Evolutionary conservation across 2,888 invertebrate species (phyloP).

Genomic region (Agriopis aurantiaria): DNA sequence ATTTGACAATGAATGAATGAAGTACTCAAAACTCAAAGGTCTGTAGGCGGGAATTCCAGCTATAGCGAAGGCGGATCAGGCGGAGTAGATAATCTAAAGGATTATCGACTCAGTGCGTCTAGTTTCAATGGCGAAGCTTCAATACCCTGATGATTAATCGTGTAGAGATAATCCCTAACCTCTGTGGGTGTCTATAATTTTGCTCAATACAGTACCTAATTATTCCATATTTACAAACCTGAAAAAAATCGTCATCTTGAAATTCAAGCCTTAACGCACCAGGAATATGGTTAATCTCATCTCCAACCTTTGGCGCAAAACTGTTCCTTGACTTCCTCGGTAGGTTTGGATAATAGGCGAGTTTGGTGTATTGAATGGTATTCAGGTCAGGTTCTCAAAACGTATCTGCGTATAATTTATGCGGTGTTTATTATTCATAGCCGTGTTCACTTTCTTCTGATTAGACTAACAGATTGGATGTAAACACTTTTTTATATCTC

Average conservation of each 20-base stretch:
- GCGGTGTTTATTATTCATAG: slow-evolving; percentile 49
- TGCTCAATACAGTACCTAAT: slow-evolving; percentile 44
- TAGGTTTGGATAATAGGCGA: slow-evolving; percentile 4
- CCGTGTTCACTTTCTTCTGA: slow-evolving; percentile 52
- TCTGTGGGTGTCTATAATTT: slow-evolving; percentile 57
- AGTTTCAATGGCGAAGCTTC: slow-evolving; percentile 57
- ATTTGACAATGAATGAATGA: slow-evolving; percentile 50
- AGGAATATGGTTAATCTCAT: not conserved
- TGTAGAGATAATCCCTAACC: slow-evolving; percentile 65
- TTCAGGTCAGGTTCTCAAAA: slow-evolving; percentile 35
- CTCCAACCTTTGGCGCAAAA: not conserved
- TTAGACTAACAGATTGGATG: slow-evolving; percentile 50
- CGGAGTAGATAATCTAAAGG: slow-evolving; percentile 53
- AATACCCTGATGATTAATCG: slow-evolving; percentile 75
- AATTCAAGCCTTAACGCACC: not conserved
- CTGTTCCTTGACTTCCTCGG: not conserved
- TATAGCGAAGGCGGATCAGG: slow-evolving; percentile 18
- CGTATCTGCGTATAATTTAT: slow-evolving; percentile 44
- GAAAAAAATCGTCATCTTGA: not conserved
- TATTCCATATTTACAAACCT: slow-evolving; percentile 1
- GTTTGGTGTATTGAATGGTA: slow-evolving; percentile 26
- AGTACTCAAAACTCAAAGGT: slow-evolving; percentile 9
- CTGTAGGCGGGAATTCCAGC: slow-evolving; percentile 20
- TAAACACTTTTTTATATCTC: slow-evolving; percentile 42
- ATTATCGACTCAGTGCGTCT: slow-evolving; percentile 60